Evolutionary conservation across 2,113 vertebrate genomes (phyloP), one percentile per base, ranked within the genome.

Genomic region (Salvelinus fontinalis): DNA sequence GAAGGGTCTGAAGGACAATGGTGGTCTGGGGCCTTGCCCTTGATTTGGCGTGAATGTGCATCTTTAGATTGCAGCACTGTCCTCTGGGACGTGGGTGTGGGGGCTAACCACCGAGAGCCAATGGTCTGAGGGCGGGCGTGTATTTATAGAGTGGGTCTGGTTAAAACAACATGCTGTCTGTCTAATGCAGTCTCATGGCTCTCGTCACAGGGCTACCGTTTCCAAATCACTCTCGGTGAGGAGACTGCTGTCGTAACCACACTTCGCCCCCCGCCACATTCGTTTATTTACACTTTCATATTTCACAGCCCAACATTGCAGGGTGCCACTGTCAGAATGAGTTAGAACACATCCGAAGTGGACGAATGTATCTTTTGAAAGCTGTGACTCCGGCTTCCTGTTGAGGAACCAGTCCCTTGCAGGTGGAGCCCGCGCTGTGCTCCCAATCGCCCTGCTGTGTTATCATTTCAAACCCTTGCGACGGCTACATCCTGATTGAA

Each of bases 1-100:
- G 85, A 88, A 71, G 86, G 78, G 84, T 88, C 73, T 83, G 80
- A 87, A 90, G 89, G 84, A 91, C 88, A 89, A 89, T 86, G 85
- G 85, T 76, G 79, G 84, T 88, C 81, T 86, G 74, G 84, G 86
- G 86, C 83, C 82, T 88, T 73, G 78, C 83, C 12, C 49, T 87
- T 88, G 88, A 83, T 85, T 84, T 84, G 39, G 39, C 8, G 39
- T 44, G 39, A 44, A 44, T 11, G 86, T 82, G 75, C 39, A 44
- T 85, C 84, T 88, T 86, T 90, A 89, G 89, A 89, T 76, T 79
- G 85, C 84, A 88, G 80, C 77, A 83, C 79, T 85, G 85, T 89
- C 83, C 84, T 62, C 7, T 34, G 57, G 26, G 57, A 70, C 70
- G 77, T 86, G 9, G 39, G 8, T 44, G 39, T 44, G 39, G 39